Conservation (phyloP, 2,888 invertebrate genomes). For the Macroteleia sp. region DNA sequence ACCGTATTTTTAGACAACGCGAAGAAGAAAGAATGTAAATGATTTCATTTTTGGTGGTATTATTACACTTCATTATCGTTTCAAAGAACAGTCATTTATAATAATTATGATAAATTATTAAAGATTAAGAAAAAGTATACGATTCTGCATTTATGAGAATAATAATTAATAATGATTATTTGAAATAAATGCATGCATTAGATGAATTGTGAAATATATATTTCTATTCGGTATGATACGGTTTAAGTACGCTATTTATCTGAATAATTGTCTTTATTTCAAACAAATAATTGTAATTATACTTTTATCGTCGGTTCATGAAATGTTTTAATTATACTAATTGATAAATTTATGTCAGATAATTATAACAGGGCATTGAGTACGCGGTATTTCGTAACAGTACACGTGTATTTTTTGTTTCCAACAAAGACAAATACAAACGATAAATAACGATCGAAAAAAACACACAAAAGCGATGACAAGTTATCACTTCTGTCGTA, state of each 20-base stretch:
- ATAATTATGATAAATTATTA: slow-evolving; percentile 7
- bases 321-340: too few species aligned
- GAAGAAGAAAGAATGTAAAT: slow-evolving; percentile 1
- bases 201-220: too few species aligned
- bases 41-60: slow-evolving; percentile 13
- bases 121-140: background rate
- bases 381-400: too few species aligned
- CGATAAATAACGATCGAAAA: slow-evolving; percentile 44
- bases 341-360: too few species aligned
- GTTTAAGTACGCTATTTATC: too few species aligned
- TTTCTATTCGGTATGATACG: too few species aligned
- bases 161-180: slow-evolving; percentile 14
- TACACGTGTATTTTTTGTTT: slow-evolving; percentile 14
- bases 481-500: slow-evolving; percentile 52
- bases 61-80: background rate
- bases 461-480: slow-evolving; percentile 37
- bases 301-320: too few species aligned
- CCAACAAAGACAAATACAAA: slow-evolving; percentile 20
- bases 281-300: too few species aligned
- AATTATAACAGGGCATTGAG: too few species aligned
- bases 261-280: too few species aligned
- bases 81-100: background rate
- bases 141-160: background rate
- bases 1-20: slow-evolving; percentile 7
- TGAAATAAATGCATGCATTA: too few species aligned